Base-by-base conservation (phyloP, 35 echinoderm and acorn worm species). In the Patiria miniata region DNA sequence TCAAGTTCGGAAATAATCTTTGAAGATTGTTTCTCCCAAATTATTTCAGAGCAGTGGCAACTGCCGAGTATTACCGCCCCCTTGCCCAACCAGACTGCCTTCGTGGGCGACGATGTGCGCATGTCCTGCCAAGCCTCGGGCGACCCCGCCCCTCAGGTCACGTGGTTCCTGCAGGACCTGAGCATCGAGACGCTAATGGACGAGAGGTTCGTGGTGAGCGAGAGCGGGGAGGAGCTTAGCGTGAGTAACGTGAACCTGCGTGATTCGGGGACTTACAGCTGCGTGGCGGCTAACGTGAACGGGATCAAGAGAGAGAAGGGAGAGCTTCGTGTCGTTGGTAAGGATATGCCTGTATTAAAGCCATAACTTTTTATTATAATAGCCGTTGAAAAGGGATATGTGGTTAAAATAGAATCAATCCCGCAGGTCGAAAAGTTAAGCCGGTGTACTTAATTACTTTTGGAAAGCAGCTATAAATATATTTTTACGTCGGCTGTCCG, bases 241-340 rank as follows among this genome's bases (percentile, higher is more conserved):
- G 78, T 89, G 26, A 58, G 26, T 14, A 52, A 61, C 52, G 59
- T 90, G 40, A 90, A 90, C 59, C 58, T 68, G 36, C 81, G 81
- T 5, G 88, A 90, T 36, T 21, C 88, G 1, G 88, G 88, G 10
- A 61, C 42, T 29, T 90, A 90, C 68, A 61, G 80, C 42, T 90
- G 88, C 26, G 17, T 90, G 40, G 88, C 81, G 22, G 40, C 39
- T 8, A 84, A 54, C 21, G 16, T 69, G 3, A 68, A 84, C 32
- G 88, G 88, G 19, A 54, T 90, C 10, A 65, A 90, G 10, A 36
- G 85, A 32, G 85, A 26, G 1, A 79, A 77, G 19, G 85, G 68
- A 7, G 40, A 78, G 1, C 76, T 87, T 8, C 53, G 23, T 21
- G 77, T 87, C 26, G 77, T 69, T 78, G 85, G 85, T 87, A 79